phyloP scores from a whole-genome alignment of 2,888 invertebrate genomes.

The Eubasilissa splendida region DNA sequence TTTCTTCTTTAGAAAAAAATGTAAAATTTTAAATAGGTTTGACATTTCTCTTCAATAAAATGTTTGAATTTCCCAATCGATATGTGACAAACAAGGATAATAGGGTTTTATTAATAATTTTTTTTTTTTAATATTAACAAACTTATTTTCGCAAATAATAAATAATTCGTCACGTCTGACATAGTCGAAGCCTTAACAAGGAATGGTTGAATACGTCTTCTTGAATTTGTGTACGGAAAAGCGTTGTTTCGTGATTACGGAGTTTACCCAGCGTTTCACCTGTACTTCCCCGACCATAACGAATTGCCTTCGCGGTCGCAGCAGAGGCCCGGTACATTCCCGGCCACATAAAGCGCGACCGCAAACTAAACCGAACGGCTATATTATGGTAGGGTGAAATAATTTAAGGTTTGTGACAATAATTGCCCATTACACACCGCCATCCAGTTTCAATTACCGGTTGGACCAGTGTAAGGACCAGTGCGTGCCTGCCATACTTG shows the following conservation, averaged over 20 bases:
- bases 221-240: background rate
- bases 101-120: too few relatives aligned
- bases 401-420: constrained; percentile 55
- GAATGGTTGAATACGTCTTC: too few relatives aligned
- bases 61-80: too few relatives aligned
- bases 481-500: constrained; percentile 16
- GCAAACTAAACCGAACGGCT: constrained; percentile 49
- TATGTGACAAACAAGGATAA: too few relatives aligned
- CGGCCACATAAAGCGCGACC: constrained; percentile 35
- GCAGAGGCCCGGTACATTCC: constrained; percentile 31
- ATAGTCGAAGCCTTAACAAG: too few relatives aligned
- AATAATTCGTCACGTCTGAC: too few relatives aligned
- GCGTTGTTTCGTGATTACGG: constrained; percentile 8
- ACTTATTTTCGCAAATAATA: too few relatives aligned
- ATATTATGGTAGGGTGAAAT: constrained; percentile 41
- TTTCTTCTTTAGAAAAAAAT: too few relatives aligned
- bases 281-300: constrained; percentile 39
- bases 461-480: constrained; percentile 37
- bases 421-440: constrained; percentile 54
- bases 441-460: constrained; percentile 52
- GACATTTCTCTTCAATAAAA: too few relatives aligned
- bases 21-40: too few relatives aligned
- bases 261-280: constrained; percentile 37
- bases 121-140: too few relatives aligned
- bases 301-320: constrained; percentile 35